Conservation (phyloP, 2,888 invertebrate genomes). For the Xylota sylvarum region DNA sequence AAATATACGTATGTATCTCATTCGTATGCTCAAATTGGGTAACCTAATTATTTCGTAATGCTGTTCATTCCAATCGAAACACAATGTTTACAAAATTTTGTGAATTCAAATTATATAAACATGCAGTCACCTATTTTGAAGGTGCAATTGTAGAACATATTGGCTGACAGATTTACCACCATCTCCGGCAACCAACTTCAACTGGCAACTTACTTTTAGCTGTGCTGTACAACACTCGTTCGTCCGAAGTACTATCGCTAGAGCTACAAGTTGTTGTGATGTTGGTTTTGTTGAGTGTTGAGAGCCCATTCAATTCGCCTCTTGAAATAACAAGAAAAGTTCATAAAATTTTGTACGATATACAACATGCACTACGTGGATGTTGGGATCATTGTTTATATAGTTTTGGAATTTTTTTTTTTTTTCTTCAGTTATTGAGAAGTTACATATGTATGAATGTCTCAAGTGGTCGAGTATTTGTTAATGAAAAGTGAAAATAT, state of each 20-base stretch:
- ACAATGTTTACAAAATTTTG: conserved; percentile 35
- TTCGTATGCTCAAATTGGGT: conserved; percentile 20
- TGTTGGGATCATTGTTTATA: conserved; percentile 43
- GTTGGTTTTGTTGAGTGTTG: conserved; percentile 65
- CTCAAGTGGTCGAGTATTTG: conserved; percentile 37
- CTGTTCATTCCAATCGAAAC: conserved; percentile 19
- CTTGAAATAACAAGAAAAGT: conserved; percentile 66
- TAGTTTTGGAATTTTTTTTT: conserved; percentile 2
- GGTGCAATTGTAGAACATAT: conserved; percentile 70
- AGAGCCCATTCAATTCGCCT: conserved; percentile 62
- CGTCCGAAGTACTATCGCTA: conserved; percentile 48
- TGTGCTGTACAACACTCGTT: conserved; percentile 29
- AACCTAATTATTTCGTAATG: conserved; percentile 56
- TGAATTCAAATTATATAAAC: conserved; percentile 66
- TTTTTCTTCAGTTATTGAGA: neutral
- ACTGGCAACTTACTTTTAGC: conserved; percentile 34
- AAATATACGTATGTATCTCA: conserved; percentile 22
- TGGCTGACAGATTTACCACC: conserved; percentile 70
- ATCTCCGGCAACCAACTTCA: conserved; percentile 18
- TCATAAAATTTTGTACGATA: conserved; percentile 58
- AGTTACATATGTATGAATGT: neutral
- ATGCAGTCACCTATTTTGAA: conserved; percentile 62
- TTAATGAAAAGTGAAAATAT: conserved; percentile 44
- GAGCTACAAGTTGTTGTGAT: conserved; percentile 67
- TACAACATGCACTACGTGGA: conserved; percentile 14